phyloP scores from a whole-genome alignment of 37 sponge, comb jelly and placozoan species.

The Ephydatia muelleri region DNA sequence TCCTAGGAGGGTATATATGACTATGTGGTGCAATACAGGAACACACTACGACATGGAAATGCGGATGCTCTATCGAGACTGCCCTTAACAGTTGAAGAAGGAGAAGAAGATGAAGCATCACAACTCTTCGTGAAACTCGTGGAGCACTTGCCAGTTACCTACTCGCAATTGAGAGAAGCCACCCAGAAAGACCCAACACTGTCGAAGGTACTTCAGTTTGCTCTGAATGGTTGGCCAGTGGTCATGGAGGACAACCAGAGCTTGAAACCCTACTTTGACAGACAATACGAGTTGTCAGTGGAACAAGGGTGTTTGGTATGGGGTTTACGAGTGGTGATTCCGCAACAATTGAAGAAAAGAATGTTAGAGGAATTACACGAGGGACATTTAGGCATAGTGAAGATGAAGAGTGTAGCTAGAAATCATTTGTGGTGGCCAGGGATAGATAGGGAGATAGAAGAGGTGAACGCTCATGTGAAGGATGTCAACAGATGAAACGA shows the following conservation, averaged over 20 bases:
- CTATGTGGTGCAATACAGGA: conserved; percentile 43
- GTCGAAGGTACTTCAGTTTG: conserved; percentile 35
- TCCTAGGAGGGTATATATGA: conserved; percentile 23
- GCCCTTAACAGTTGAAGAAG: background rate
- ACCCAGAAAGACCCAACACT: conserved; percentile 38
- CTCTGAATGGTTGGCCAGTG: conserved; percentile 45
- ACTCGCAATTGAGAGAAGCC: background rate
- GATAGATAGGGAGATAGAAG: conserved; percentile 2
- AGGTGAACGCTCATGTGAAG: background rate
- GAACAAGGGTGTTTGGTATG: conserved; percentile 10
- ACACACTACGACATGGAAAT: conserved; percentile 48
- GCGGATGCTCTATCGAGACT: conserved; percentile 62
- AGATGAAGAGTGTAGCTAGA: conserved; percentile 20
- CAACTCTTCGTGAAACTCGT: conserved; percentile 15
- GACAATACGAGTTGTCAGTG: background rate
- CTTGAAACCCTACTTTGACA: background rate
- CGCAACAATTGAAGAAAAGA: background rate
- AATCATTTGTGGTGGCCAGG: conserved; percentile 23
- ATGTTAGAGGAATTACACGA: conserved; percentile 8
- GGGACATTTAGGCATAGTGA: conserved; percentile 13
- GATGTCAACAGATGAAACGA: conserved; percentile 4
- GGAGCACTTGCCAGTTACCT: conserved; percentile 18
- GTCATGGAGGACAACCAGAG: background rate
- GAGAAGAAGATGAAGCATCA: background rate
- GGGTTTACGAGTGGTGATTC: conserved; percentile 5